Evolutionary conservation across 2,113 vertebrate genomes (phyloP).

Genomic region (Maccullochella peelii): DNA sequence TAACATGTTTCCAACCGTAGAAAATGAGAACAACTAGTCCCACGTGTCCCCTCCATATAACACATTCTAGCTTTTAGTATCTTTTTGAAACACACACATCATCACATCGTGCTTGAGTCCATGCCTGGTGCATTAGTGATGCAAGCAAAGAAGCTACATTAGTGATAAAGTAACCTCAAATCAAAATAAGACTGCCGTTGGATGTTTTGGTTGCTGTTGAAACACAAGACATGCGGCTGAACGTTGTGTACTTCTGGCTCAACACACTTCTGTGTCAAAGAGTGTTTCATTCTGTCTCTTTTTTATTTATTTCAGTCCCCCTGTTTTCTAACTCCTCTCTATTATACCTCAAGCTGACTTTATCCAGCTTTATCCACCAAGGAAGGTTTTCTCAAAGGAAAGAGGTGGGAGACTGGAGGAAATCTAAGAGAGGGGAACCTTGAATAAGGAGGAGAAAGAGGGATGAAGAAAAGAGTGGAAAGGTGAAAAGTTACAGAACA

Average conservation of each 20-base stretch:
- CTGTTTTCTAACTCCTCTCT: conserved; percentile 56
- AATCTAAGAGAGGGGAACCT: conserved; percentile 55
- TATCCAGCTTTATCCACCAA: conserved; percentile 81
- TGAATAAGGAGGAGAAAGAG: conserved; percentile 77
- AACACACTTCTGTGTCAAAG: conserved; percentile 71
- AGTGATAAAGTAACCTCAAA: conserved; percentile 3
- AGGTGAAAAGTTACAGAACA: conserved; percentile 75
- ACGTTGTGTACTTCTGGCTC: conserved; percentile 43
- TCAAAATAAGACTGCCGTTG: neutral
- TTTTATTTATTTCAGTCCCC: neutral
- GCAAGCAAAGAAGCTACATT: conserved; percentile 17
- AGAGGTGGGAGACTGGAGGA: conserved; percentile 50
- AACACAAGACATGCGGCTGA: conserved; percentile 8
- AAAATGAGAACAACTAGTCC: neutral
- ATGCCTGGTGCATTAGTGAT: conserved; percentile 19
- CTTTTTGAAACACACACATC: conserved; percentile 8
- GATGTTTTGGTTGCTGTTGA: conserved; percentile 9
- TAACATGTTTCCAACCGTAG: neutral
- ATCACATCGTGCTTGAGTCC: conserved; percentile 3
- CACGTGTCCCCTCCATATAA: conserved; percentile 11
- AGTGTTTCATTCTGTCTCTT: conserved; percentile 16
- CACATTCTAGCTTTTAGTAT: neutral
- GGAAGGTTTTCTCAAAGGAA: conserved; percentile 80
- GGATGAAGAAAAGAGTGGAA: conserved; percentile 27
- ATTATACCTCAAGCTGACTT: conserved; percentile 87